Evolutionary conservation across 2,797 vertebrate genomes (phyloP), one percentile per base, ranked within the genome.

Genomic region (Melanotaenia pygmaea): DNA sequence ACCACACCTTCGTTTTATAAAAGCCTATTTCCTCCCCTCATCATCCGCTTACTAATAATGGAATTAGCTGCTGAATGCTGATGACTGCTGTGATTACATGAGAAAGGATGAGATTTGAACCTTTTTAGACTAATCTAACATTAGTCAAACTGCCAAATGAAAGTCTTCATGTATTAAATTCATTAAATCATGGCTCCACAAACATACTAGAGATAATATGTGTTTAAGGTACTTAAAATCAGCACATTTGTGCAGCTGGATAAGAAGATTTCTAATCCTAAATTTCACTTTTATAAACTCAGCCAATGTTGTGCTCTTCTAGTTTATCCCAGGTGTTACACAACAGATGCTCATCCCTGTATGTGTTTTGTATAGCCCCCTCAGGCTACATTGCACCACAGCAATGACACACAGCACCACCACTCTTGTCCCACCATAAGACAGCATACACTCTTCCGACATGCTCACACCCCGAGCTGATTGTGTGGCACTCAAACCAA

Each of bases 131-230:
- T 83, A 81, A 87, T 88, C 81, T 83, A 68, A 69, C 67, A 73
- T 87, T 77, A 64, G 79, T 77, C 60, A 84, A 70, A 76, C 67
- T 81, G 85, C 85, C 88, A 85, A 79, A 84, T 88, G 76, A 35
- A 83, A 76, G 74, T 72, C 62, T 79, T 86, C 47, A 77, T 67
- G 83, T 47, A 47, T 59, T 80, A 72, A 76, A 86, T 84, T 70
- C 68, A 74, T 54, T 37, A 51, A 20, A 54, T 66, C 50, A 59
- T 77, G 56, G 32, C 56, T 75, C 61, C 47, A 76, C 64, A 77
- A 72, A 75, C 70, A 77, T 22, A 56, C 14, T 32, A n/a, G 64
- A 67, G 74, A 82, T 79, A 83, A 82, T 45, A 54, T 60, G 62
- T 50, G 35, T 82, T 65, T 76, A 83, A 80, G 53, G 57, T 74